A percentile compares a stretch with the other conserved stretches of the same genome.
Evolutionary conservation across 2,888 invertebrate species (phyloP).

Genomic region (Parnassius glacialis): DNA sequence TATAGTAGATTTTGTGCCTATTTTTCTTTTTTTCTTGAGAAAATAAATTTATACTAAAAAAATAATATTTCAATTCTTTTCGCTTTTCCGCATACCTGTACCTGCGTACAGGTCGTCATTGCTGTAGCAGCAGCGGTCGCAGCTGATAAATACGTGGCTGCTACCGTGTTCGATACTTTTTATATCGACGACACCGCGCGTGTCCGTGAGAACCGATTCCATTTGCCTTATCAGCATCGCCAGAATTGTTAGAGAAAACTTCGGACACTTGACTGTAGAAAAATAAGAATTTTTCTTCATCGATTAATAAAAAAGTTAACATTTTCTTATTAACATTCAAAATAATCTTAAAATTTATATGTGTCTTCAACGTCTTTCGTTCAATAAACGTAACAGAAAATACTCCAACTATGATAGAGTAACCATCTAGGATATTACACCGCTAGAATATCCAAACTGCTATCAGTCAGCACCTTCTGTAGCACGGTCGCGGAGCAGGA

Average conservation of each 20-base stretch:
- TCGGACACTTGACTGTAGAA: background rate
- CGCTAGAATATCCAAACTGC: too few relatives aligned
- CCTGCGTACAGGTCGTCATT: slow-evolving; percentile 35
- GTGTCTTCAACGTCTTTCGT: too few relatives aligned
- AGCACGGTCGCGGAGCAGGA: too few relatives aligned
- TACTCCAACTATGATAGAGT: too few relatives aligned
- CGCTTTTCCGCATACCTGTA: slow-evolving; percentile 41
- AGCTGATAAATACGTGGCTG: slow-evolving; percentile 63
- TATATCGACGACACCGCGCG: slow-evolving; percentile 51
- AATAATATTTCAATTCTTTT: background rate
- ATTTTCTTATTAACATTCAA: too few relatives aligned
- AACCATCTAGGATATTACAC: too few relatives aligned
- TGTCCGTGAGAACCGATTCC: slow-evolving; percentile 73
- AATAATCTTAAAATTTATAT: too few relatives aligned
- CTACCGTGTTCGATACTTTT: slow-evolving; percentile 54
- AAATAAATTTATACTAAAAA: too few relatives aligned
- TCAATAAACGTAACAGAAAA: too few relatives aligned
- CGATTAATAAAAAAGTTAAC: background rate
- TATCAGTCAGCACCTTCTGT: too few relatives aligned
- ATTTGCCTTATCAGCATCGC: slow-evolving; percentile 27
- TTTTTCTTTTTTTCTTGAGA: too few relatives aligned
- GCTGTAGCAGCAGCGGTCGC: slow-evolving; percentile 45
- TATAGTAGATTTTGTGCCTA: too few relatives aligned
- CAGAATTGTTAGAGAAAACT: slow-evolving; percentile 13
- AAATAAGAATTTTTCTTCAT: background rate